These are phyloP conservation scores for Corydoras sp. DNA, from an alignment of 2,113 vertebrate genomes.

Conservation along the genomic window DNA sequence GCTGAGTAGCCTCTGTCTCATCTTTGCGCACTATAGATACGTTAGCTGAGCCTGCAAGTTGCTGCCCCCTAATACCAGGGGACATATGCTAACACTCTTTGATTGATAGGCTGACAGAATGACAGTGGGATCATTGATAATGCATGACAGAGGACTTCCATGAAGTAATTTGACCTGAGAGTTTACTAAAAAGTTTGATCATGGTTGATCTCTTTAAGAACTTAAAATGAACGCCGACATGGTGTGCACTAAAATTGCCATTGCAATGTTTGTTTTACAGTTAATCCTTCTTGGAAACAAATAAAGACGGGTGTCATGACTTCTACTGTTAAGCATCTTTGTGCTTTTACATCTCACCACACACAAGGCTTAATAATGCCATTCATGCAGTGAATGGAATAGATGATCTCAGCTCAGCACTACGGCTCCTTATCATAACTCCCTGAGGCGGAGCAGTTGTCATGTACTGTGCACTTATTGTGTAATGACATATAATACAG, in stretches of 20 bases:
- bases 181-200: neutral
- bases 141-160: neutral
- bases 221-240: neutral
- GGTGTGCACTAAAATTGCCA: neutral
- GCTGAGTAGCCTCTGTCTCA: neutral
- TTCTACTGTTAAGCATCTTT: neutral
- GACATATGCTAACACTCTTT: neutral
- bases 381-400: neutral
- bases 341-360: constrained; percentile 1
- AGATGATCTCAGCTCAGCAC: neutral
- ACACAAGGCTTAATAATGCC: neutral
- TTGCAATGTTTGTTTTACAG: neutral
- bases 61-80: neutral
- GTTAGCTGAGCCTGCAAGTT: neutral
- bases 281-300: too few relatives aligned
- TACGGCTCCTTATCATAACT: constrained; percentile 23
- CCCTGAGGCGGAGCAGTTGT: constrained; percentile 22
- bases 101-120: constrained; percentile 18
- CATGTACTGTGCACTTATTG: constrained; percentile 32
- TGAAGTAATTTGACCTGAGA: neutral
- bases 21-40: neutral
- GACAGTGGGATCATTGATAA: neutral
- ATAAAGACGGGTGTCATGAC: too few relatives aligned
- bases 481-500: constrained; percentile 37
- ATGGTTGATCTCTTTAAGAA: neutral